Percentiles rank a stretch among this genome's conserved stretches.
These are phyloP conservation scores for Callinectes sapidus DNA, from an alignment of 2,888 invertebrate species.

Conservation along the genomic window DNA sequence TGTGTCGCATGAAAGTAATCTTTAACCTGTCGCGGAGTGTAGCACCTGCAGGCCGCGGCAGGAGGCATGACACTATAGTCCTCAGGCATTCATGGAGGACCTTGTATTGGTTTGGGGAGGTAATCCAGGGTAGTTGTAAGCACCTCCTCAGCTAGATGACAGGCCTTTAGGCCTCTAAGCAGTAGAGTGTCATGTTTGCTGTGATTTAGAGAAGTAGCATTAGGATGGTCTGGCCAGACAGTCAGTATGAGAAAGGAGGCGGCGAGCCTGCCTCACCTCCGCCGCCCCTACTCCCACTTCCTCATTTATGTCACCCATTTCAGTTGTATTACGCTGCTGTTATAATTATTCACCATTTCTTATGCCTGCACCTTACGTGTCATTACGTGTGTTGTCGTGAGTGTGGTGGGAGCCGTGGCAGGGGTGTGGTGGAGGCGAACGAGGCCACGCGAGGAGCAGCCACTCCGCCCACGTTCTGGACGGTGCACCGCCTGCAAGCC, in stretches of 20 bases:
- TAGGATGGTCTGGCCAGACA: conserved; percentile 52
- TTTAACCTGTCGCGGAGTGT: background rate
- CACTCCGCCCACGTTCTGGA: conserved; percentile 30
- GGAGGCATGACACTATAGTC: conserved; percentile 21
- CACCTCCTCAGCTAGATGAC: conserved; percentile 50
- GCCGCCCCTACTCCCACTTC: conserved; percentile 40
- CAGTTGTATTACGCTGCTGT: conserved; percentile 35
- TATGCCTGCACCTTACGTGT: conserved; percentile 51
- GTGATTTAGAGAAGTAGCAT: conserved; percentile 68
- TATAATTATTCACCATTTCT: conserved; percentile 46
- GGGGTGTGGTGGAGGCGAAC: conserved; percentile 23
- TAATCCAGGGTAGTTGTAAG: conserved; percentile 54
- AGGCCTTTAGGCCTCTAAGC: conserved; percentile 62
- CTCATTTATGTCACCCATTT: conserved; percentile 39
- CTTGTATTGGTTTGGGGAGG: conserved; percentile 34
- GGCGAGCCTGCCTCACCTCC: conserved; percentile 43
- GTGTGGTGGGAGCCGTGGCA: conserved; percentile 51
- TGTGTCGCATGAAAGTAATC: conserved; percentile 6
- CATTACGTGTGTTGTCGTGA: conserved; percentile 46
- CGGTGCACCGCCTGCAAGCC: conserved; percentile 59
- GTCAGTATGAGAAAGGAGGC: conserved; percentile 38
- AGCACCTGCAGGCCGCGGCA: conserved; percentile 13
- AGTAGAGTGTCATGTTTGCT: conserved; percentile 70
- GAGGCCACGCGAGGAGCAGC: background rate
- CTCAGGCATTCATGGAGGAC: conserved; percentile 3